Conservation (phyloP, 92 coral and sea anemone genomes). For the Actinernus sp. region DNA sequence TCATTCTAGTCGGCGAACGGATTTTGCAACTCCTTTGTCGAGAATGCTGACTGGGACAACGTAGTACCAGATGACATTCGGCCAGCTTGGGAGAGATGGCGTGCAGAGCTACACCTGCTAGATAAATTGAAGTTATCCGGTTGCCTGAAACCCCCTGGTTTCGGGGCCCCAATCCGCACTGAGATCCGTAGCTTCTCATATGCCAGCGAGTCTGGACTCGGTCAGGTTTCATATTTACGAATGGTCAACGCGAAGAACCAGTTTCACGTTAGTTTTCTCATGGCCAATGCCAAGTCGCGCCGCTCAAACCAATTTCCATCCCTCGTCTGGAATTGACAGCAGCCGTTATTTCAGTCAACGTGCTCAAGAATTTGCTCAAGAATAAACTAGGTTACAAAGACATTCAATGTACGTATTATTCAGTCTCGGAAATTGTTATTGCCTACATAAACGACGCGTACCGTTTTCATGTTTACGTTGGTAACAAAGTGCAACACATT, state of each 20-base stretch:
- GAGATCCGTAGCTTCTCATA: slow-evolving; percentile 42
- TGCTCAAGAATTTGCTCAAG: too few species aligned
- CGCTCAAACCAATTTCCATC: too few species aligned
- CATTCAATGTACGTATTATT: too few species aligned
- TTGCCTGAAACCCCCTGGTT: slow-evolving; percentile 43
- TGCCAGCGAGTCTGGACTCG: slow-evolving; percentile 41
- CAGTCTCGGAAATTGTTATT: too few species aligned
- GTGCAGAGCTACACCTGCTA: slow-evolving; percentile 14
- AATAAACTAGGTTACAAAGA: too few species aligned
- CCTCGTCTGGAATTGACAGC: too few species aligned
- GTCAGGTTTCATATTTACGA: slow-evolving; percentile 40
- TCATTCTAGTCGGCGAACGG: too few species aligned
- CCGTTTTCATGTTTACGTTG: too few species aligned
- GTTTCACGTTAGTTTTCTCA: slow-evolving; percentile 39
- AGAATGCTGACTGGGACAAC: slow-evolving; percentile 32
- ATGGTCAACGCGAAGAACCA: neutral
- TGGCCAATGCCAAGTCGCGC: slow-evolving; percentile 59
- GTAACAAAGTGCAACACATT: too few species aligned
- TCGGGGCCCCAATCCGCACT: slow-evolving; percentile 12
- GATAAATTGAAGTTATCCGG: slow-evolving; percentile 9
- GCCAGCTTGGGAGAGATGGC: slow-evolving; percentile 49
- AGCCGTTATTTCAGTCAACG: too few species aligned
- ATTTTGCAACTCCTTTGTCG: too few species aligned
- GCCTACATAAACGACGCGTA: too few species aligned
- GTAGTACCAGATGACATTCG: slow-evolving; percentile 33